Conservation (phyloP, 2,888 invertebrate genomes). For the Ypsolopha scabrella region DNA sequence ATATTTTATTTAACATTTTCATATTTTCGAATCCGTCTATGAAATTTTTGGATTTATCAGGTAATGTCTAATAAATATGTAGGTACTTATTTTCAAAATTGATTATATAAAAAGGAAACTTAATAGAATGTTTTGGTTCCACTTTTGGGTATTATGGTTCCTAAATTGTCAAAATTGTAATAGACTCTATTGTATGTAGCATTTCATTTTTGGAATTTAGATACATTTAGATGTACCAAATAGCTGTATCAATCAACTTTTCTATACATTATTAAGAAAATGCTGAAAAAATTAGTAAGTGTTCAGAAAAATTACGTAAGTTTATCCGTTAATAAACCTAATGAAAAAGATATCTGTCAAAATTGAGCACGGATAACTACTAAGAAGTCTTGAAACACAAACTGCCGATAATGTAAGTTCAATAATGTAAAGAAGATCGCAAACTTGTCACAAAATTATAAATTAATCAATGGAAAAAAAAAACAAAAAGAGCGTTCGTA, state of each 20-base stretch:
- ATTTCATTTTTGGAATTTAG: slow-evolving; percentile 64
- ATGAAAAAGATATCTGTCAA: slow-evolving; percentile 38
- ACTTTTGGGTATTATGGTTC: slow-evolving; percentile 71
- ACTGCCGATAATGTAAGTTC: slow-evolving; percentile 39
- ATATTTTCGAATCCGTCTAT: slow-evolving; percentile 65
- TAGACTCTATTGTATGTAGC: slow-evolving; percentile 68
- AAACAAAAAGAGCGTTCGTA: slow-evolving; percentile 28
- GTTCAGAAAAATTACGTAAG: slow-evolving; percentile 37
- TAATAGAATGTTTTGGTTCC: slow-evolving; percentile 61
- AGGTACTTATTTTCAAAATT: slow-evolving; percentile 63
- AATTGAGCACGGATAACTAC: slow-evolving; percentile 67
- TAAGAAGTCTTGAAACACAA: slow-evolving; percentile 54
- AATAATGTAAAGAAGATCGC: not conserved
- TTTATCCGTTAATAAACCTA: slow-evolving; percentile 52
- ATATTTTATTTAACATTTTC: slow-evolving; percentile 46
- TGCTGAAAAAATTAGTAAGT: slow-evolving; percentile 59
- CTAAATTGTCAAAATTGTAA: slow-evolving; percentile 71
- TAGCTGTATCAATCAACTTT: slow-evolving; percentile 68
- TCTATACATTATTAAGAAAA: slow-evolving; percentile 58
- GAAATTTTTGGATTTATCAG: slow-evolving; percentile 58
- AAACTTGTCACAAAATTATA: not conserved
- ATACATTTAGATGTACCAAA: slow-evolving; percentile 66
- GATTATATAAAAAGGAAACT: slow-evolving; percentile 34
- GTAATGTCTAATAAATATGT: slow-evolving; percentile 46
- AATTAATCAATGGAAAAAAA: slow-evolving; percentile 6